Percentiles rank a stretch among this genome's conserved stretches.
Evolutionary conservation across 2,888 invertebrate genomes (phyloP).

Genomic region (Melipona beecheii): DNA sequence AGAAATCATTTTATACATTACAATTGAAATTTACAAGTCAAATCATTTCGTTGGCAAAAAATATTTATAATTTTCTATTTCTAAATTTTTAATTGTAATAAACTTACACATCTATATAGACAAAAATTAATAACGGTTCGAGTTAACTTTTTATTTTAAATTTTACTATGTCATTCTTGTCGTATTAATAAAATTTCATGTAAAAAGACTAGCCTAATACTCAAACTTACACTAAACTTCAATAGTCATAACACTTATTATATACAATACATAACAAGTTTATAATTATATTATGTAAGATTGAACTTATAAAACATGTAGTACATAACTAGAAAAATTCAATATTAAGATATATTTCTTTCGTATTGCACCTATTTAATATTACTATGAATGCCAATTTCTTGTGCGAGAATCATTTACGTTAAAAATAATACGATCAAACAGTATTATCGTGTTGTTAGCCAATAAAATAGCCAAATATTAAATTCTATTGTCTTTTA

Average conservation of each 20-base stretch:
- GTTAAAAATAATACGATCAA: conserved; percentile 30
- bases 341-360: conserved; percentile 11
- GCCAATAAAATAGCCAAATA: conserved; percentile 1
- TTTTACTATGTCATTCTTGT: conserved; percentile 14
- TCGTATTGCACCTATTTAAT: conserved; percentile 41
- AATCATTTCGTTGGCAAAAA: not conserved
- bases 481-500: conserved; percentile 13
- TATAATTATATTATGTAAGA: conserved; percentile 21
- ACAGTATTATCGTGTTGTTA: conserved; percentile 17
- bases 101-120: not conserved
- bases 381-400: conserved; percentile 39
- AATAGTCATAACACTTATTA: conserved; percentile 41
- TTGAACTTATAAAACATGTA: conserved; percentile 52
- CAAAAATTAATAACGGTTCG: conserved; percentile 38
- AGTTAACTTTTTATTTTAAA: conserved; percentile 17
- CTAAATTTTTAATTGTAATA: not conserved
- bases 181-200: conserved; percentile 53
- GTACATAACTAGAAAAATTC: conserved; percentile 45
- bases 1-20: conserved; percentile 6
- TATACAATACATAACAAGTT: conserved; percentile 39
- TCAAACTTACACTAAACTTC: conserved; percentile 56
- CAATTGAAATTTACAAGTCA: not conserved
- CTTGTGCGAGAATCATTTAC: conserved; percentile 47
- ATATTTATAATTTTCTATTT: conserved; percentile 9
- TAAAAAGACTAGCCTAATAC: conserved; percentile 72